Evolutionary conservation across 2,888 invertebrate genomes (phyloP).

Genomic region (Drosophila siamana): DNA sequence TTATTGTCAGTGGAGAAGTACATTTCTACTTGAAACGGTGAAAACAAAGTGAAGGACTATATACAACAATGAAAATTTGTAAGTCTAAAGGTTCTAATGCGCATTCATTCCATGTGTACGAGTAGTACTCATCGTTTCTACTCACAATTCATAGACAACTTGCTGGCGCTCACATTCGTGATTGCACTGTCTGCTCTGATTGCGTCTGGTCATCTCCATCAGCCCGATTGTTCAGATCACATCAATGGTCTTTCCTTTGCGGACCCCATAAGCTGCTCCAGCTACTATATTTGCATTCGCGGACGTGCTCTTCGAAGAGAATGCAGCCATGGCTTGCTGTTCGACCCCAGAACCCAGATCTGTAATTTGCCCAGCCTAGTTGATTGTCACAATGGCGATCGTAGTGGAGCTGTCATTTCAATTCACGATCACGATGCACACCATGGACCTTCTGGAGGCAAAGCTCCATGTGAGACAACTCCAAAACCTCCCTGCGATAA

Average conservation of each 20-base stretch:
- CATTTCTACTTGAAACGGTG: slow-evolving; percentile 21
- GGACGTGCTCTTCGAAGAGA: slow-evolving; percentile 48
- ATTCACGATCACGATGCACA: slow-evolving; percentile 15
- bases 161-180: slow-evolving; percentile 55
- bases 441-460: slow-evolving; percentile 1
- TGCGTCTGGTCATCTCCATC: slow-evolving; percentile 34
- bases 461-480: slow-evolving; percentile 41
- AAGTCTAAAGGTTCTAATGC: slow-evolving; percentile 20
- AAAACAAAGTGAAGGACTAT: slow-evolving; percentile 36
- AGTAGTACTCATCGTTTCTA: not conserved
- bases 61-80: slow-evolving; percentile 55
- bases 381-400: slow-evolving; percentile 51
- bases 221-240: slow-evolving; percentile 51
- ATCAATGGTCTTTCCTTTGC: slow-evolving; percentile 51
- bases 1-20: slow-evolving; percentile 43
- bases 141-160: slow-evolving; percentile 38
- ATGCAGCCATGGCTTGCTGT: slow-evolving; percentile 47
- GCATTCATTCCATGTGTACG: not conserved
- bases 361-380: slow-evolving; percentile 49
- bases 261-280: slow-evolving; percentile 57
- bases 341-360: slow-evolving; percentile 51
- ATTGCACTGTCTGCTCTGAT: slow-evolving; percentile 37
- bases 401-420: slow-evolving; percentile 30
- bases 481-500: slow-evolving; percentile 41
- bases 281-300: slow-evolving; percentile 56